Percentiles rank a stretch among this genome's conserved stretches.
These are phyloP conservation scores for Otocyon megalotis DNA, from an alignment of 2,113 vertebrate species.

Conservation along the genomic window DNA sequence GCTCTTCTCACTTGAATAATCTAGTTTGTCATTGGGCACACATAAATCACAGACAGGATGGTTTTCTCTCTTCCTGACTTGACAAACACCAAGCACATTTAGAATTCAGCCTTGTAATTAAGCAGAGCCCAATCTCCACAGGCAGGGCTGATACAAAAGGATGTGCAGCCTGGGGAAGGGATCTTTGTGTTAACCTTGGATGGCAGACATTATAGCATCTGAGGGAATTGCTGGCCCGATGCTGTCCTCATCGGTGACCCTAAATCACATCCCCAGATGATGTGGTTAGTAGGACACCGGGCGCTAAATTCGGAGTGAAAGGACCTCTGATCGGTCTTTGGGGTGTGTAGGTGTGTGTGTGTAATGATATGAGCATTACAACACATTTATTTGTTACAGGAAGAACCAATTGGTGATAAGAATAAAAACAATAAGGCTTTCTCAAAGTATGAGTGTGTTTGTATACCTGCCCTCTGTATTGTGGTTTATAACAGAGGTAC, in stretches of 20 bases:
- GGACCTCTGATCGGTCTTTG: background rate
- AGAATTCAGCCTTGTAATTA: slow-evolving; percentile 74
- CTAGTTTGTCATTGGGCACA: slow-evolving; percentile 53
- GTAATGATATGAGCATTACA: background rate
- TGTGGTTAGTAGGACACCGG: background rate
- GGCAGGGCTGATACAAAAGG: background rate
- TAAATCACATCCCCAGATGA: background rate
- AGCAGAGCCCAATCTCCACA: background rate
- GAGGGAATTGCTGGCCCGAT: background rate
- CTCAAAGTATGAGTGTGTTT: background rate
- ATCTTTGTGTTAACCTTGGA: slow-evolving; percentile 56
- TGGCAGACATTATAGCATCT: background rate
- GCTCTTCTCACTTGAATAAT: slow-evolving; percentile 72
- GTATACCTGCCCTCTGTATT: background rate
- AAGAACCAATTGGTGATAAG: background rate
- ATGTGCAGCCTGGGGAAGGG: background rate
- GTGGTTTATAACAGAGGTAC: background rate
- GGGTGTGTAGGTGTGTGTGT: background rate
- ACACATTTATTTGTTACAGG: background rate
- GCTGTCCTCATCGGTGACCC: background rate
- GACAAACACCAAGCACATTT: slow-evolving; percentile 70
- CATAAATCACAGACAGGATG: slow-evolving; percentile 66
- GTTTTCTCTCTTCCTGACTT: slow-evolving; percentile 63
- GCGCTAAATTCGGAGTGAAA: background rate
- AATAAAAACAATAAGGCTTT: background rate